Conservation (phyloP, 92 coral and sea anemone genomes). For the Hydrozoanthus gracilis region DNA sequence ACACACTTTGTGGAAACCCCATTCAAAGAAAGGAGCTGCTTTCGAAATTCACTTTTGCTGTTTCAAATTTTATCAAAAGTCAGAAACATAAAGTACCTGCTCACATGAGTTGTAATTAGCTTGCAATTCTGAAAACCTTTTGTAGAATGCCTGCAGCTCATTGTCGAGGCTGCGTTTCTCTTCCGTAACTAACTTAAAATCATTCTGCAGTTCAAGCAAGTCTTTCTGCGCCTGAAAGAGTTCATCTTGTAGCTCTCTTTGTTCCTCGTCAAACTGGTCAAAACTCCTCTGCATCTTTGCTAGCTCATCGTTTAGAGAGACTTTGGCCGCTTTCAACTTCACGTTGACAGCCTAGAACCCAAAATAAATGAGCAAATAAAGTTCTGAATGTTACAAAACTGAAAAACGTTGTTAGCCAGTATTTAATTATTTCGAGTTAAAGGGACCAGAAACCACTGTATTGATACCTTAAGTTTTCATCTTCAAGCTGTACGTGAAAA, state of each 20-base stretch:
- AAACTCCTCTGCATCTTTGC: conserved; percentile 19
- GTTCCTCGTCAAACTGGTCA: conserved; percentile 32
- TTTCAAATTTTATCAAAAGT: neutral
- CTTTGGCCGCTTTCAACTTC: neutral
- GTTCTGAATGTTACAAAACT: too few relatives aligned
- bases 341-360: conserved; percentile 1
- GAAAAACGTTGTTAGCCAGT: too few relatives aligned
- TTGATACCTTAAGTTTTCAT: too few relatives aligned
- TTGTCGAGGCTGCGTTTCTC: conserved; percentile 22
- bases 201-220: conserved; percentile 1
- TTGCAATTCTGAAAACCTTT: conserved; percentile 33
- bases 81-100: conserved; percentile 5
- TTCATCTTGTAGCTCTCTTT: conserved; percentile 6
- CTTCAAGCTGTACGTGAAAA: too few relatives aligned
- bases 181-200: conserved; percentile 7
- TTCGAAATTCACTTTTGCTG: neutral
- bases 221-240: conserved; percentile 30
- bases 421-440: too few relatives aligned
- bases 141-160: conserved; percentile 24
- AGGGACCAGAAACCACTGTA: too few relatives aligned
- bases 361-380: too few relatives aligned
- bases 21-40: too few relatives aligned
- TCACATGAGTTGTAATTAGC: conserved; percentile 17
- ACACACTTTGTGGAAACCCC: too few relatives aligned
- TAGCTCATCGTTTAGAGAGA: conserved; percentile 9